Conservation (phyloP, 2,888 invertebrate species). For the Erannis defoliaria region DNA sequence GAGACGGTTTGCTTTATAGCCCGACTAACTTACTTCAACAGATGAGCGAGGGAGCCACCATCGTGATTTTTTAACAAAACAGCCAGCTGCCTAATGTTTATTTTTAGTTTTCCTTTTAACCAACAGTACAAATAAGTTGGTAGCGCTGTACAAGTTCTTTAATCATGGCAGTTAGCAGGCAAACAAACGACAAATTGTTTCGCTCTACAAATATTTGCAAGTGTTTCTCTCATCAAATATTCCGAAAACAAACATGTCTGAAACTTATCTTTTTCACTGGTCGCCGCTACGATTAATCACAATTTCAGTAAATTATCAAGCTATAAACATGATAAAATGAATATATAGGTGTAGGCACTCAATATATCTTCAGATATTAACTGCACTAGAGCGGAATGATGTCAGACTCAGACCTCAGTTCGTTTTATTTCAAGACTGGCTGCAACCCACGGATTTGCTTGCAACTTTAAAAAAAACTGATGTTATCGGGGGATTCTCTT, state of each 20-base stretch:
- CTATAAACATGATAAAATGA: conserved; percentile 22
- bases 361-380: conserved; percentile 8
- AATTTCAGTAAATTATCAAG: conserved; percentile 31
- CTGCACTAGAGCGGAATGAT: conserved; percentile 12
- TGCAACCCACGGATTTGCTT: no score
- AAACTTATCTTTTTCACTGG: conserved; percentile 48
- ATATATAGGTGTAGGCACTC: not conserved
- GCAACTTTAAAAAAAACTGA: no score
- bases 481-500: no score
- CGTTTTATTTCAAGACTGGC: no score
- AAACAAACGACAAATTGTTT: conserved; percentile 6
- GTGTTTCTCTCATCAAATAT: conserved; percentile 13
- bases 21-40: no score
- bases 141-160: not conserved
- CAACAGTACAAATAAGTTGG: no score
- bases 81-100: no score
- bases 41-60: no score
- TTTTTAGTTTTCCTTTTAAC: no score
- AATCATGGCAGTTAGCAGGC: not conserved
- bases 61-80: no score
- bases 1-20: no score
- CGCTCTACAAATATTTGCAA: conserved; percentile 24
- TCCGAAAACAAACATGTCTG: conserved; percentile 26
- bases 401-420: conserved; percentile 20
- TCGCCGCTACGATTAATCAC: conserved; percentile 37